Evolutionary conservation across 2,113 vertebrate genomes (phyloP), one percentile per base, ranked within the genome.

Genomic region (Ursus arctos): DNA sequence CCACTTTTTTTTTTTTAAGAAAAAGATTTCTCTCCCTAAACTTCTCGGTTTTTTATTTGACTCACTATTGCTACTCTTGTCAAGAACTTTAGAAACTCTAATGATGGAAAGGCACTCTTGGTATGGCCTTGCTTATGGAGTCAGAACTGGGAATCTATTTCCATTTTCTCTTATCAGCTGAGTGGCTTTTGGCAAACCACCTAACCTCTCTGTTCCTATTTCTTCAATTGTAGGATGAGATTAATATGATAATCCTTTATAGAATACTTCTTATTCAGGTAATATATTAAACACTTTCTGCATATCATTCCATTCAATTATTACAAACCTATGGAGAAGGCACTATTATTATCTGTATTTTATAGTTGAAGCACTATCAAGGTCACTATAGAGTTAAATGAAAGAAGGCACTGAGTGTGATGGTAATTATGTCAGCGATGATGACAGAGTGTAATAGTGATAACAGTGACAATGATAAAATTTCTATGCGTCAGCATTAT

Each of bases 351-450:
- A n/a, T 87, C 33, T 91, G 14, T 18, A 57, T 82, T 89, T 95
- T 84, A 47, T 57, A 96, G 33, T 86, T 67, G 31, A 97, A 85
- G 24, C n/a, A 61, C 72, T 91, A 61, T 85, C 47, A 85, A 91
- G 11, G 47, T 71, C 59, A 74, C 22, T 92, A 26, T 13, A 55
- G 74, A 97, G 82, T 92, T 92, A 94, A 88, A 59, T 67, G 57
- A 96, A 47, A 33, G 31, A 94, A 88, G 93, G 85, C 14, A 28
- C 61, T 91, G 67, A 43, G 5, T 87, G 47, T 61, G 47, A 94
- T 53, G 22, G 71, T 65, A 36, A 92, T 53, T 59, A 43, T 53
- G 49, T 80, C 26, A 33, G n/a, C 0, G 8, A 28, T 36, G 15
- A 79, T 84, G 84, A 79, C 36, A 87, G 26, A 74, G 19, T 36